phyloP scores from a whole-genome alignment of 2,113 vertebrate genomes.

The Odocoileus virginianus region DNA sequence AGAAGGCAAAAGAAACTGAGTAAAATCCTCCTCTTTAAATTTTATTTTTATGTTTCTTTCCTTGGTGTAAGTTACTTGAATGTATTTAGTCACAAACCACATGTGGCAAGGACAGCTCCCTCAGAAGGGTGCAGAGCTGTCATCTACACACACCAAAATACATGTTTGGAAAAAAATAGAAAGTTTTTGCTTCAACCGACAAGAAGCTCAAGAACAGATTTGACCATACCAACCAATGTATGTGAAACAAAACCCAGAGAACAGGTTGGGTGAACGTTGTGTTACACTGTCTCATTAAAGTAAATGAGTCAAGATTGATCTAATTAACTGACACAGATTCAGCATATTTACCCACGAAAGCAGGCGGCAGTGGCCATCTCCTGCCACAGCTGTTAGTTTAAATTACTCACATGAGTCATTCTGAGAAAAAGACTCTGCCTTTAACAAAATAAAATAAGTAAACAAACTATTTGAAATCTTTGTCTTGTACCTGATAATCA shows the following conservation, averaged over 20 bases:
- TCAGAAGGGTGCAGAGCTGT: no score
- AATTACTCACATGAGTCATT: conserved; percentile 50
- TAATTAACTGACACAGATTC: conserved; percentile 67
- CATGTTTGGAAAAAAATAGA: background rate
- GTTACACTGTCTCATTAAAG: conserved; percentile 60
- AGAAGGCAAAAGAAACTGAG: conserved; percentile 45
- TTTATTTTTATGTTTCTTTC: background rate
- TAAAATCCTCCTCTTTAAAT: background rate
- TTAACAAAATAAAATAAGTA: conserved; percentile 20
- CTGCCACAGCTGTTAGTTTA: conserved; percentile 37
- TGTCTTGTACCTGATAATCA: conserved; percentile 56
- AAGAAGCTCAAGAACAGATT: background rate
- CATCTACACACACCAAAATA: background rate
- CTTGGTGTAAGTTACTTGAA: background rate
- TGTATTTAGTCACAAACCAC: background rate
- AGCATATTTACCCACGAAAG: background rate
- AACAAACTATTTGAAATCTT: conserved; percentile 58
- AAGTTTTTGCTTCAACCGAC: background rate
- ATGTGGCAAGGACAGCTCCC: background rate
- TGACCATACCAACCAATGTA: background rate
- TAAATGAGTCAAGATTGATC: conserved; percentile 71
- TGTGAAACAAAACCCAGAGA: conserved; percentile 33
- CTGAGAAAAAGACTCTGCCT: conserved; percentile 42
- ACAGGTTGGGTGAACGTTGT: background rate
- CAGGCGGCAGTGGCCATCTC: conserved; percentile 3